Percentiles rank a stretch among this genome's conserved stretches.
phyloP scores from a whole-genome alignment of 2,888 invertebrate genomes.

The Orthosia gracilis region DNA sequence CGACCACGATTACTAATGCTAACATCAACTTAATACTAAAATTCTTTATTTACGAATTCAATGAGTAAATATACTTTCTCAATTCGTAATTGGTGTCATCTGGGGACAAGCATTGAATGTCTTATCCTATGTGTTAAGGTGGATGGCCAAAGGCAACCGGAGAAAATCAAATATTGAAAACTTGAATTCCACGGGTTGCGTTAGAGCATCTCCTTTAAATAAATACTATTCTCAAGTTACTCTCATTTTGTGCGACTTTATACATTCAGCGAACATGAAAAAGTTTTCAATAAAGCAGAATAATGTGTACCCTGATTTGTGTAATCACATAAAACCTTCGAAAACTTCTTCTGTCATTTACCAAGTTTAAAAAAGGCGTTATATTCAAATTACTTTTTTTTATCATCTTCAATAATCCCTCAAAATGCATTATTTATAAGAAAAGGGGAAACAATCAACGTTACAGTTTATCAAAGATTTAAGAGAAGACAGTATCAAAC shows the following conservation, averaged over 20 bases:
- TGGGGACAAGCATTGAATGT: conserved; percentile 75
- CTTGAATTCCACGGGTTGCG: not conserved
- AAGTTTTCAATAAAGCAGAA: conserved; percentile 67
- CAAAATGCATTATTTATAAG: conserved; percentile 66
- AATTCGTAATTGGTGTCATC: conserved; percentile 83
- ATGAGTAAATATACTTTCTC: conserved; percentile 73
- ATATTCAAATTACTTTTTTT: conserved; percentile 56
- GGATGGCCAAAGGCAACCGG: conserved; percentile 14
- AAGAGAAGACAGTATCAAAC: conserved; percentile 68
- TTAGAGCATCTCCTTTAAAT: conserved; percentile 35
- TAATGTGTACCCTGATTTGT: conserved; percentile 81
- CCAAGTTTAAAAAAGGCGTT: conserved; percentile 59
- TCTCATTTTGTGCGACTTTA: conserved; percentile 71
- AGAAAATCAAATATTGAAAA: conserved; percentile 9
- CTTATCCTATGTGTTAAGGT: conserved; percentile 69
- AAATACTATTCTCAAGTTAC: conserved; percentile 62
- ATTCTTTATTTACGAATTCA: conserved; percentile 72
- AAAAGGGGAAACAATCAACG: conserved; percentile 62
- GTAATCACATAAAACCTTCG: conserved; percentile 80
- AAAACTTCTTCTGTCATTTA: conserved; percentile 73
- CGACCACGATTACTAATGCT: conserved; percentile 88
- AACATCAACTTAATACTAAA: conserved; percentile 84
- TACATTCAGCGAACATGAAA: conserved; percentile 55
- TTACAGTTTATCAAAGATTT: conserved; percentile 69
- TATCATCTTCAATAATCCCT: conserved; percentile 65